Percentiles rank a stretch among this genome's conserved stretches.
Evolutionary conservation across 2,113 vertebrate species (phyloP).

Genomic region (Salminus brasiliensis): DNA sequence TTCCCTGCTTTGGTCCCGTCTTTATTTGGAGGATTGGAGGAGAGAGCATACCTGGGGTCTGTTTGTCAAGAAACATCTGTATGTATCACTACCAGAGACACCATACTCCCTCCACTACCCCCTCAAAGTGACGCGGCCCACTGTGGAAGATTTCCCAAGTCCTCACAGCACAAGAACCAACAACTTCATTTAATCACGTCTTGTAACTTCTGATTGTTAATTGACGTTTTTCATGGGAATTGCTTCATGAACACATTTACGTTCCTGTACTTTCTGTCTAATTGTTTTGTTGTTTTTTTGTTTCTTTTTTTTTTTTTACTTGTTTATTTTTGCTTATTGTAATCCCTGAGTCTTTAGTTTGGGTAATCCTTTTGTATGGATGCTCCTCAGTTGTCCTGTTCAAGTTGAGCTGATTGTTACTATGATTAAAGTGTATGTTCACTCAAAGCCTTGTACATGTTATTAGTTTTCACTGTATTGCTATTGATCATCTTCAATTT

Average conservation of each 20-base stretch:
- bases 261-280: conserved; percentile 63
- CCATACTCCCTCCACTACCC: conserved; percentile 60
- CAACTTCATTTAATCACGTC: conserved; percentile 71
- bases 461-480: conserved; percentile 75
- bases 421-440: conserved; percentile 74
- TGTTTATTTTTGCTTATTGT: conserved; percentile 71
- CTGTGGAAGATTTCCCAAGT: conserved; percentile 54
- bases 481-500: conserved; percentile 73
- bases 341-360: conserved; percentile 76
- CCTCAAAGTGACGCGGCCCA: conserved; percentile 57
- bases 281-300: too few relatives aligned
- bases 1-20: conserved; percentile 77
- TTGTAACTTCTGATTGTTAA: conserved; percentile 72
- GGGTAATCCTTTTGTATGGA: conserved; percentile 71
- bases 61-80: conserved; percentile 70
- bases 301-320: too few relatives aligned
- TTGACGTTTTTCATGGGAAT: conserved; percentile 75
- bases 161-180: conserved; percentile 64
- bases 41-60: conserved; percentile 68
- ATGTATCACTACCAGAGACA: conserved; percentile 67
- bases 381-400: conserved; percentile 73
- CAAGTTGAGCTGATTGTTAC: conserved; percentile 69
- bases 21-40: conserved; percentile 59
- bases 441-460: conserved; percentile 77
- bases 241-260: conserved; percentile 66